A percentile compares a stretch with the other conserved stretches of the same genome.
These are phyloP conservation scores for Ranitomeya imitator DNA, from an alignment of 2,113 vertebrate genomes.

Conservation along the genomic window DNA sequence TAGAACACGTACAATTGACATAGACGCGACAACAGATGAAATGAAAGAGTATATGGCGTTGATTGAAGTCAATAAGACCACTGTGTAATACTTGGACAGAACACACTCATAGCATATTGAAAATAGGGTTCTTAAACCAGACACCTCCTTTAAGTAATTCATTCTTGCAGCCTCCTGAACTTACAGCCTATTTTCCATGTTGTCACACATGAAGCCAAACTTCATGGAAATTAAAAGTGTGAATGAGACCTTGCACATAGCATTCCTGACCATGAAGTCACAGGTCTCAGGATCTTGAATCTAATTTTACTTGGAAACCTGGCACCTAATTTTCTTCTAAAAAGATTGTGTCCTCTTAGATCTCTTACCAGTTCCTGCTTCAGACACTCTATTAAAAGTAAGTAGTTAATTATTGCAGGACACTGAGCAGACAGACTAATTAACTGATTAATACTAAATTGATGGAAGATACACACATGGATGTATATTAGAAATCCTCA, in stretches of 20 bases:
- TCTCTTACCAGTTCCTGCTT: not conserved
- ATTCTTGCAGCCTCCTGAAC: not conserved
- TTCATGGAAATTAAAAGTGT: not conserved
- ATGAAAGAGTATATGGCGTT: too few relatives aligned
- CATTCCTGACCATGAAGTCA: slow-evolving; percentile 6
- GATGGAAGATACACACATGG: not conserved
- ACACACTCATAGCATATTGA: not conserved
- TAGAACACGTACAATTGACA: too few relatives aligned
- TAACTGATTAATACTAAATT: not conserved
- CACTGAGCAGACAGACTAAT: not conserved
- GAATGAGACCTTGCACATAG: slow-evolving; percentile 16
- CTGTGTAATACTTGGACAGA: too few relatives aligned
- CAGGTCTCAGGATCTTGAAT: not conserved
- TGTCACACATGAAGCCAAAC: not conserved
- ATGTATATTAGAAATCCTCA: not conserved
- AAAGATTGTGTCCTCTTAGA: not conserved
- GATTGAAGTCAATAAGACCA: too few relatives aligned
- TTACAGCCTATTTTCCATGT: not conserved
- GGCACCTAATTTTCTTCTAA: not conserved
- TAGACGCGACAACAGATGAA: too few relatives aligned
- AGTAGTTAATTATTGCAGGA: not conserved
- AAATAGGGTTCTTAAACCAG: not conserved
- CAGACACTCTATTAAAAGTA: not conserved
- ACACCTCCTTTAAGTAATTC: not conserved
- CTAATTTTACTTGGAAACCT: not conserved